Percentiles rank a stretch among this genome's conserved stretches.
Evolutionary conservation across 2,888 invertebrate genomes (phyloP).

Genomic region (Sarcophaga variegata): DNA sequence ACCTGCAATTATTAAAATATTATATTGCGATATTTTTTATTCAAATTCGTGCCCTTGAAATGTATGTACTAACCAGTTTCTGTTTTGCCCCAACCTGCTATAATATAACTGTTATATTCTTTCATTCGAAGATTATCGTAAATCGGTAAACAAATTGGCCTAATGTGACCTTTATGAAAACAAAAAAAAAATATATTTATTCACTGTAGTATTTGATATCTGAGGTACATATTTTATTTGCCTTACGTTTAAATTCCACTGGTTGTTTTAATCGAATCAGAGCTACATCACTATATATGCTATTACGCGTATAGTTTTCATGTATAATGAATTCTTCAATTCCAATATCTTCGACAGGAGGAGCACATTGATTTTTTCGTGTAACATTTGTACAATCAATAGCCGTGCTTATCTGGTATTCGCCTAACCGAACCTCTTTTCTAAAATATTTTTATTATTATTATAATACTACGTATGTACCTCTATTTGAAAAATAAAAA

Average conservation of each 20-base stretch:
- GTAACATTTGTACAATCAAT: constrained; percentile 73
- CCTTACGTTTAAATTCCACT: constrained; percentile 73
- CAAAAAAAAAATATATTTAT: too few relatives aligned
- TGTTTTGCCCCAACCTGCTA: constrained; percentile 76
- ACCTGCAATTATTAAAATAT: constrained; percentile 30
- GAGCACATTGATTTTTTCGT: constrained; percentile 73
- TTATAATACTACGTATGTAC: neutral
- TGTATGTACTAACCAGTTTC: constrained; percentile 72
- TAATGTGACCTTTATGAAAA: constrained; percentile 70
- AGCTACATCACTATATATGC: constrained; percentile 74
- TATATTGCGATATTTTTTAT: neutral
- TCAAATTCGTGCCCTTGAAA: neutral
- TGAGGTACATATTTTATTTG: neutral
- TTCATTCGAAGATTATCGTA: constrained; percentile 69
- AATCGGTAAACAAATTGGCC: constrained; percentile 75
- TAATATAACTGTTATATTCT: constrained; percentile 69
- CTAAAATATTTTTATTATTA: constrained; percentile 59
- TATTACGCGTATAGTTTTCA: constrained; percentile 37
- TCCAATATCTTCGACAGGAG: constrained; percentile 74
- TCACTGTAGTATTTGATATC: too few relatives aligned
- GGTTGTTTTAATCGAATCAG: constrained; percentile 73
- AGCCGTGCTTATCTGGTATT: constrained; percentile 74
- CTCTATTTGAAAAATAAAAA: neutral
- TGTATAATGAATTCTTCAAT: constrained; percentile 72
- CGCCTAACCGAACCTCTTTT: constrained; percentile 74